Evolutionary conservation across 2,797 vertebrate species (phyloP), one percentile per base, ranked within the genome.

Genomic region (Phataginus tetradactyla): DNA sequence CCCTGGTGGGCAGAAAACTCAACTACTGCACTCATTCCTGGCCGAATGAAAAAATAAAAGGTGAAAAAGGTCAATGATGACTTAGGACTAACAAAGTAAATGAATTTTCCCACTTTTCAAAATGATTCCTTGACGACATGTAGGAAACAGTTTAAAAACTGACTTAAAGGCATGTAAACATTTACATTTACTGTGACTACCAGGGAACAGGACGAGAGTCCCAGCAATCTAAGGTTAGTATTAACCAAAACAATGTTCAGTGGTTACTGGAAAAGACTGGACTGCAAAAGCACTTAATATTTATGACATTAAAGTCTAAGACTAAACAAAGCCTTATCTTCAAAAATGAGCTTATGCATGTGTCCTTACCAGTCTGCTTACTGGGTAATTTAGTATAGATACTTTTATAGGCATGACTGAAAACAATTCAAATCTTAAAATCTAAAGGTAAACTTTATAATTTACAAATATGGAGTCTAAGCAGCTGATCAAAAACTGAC

Each of bases 401-500:
- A 53, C 1, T 72, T 75, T 57, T 45, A 69, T 20, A 84, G 29
- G 20, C 8, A 91, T 71, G 27, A 75, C 13, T 83, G 71, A 74
- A 88, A 93, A 86, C 89, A 91, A n/a, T 72, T 88, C 63, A 93
- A 42, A 89, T 79, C 10, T 93, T 72, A 86, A 81, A 90, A 85
- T 64, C 17, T 84, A 85, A 91, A 79, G 14, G 20, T 49, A 77
- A 49, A 25, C 17, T 66, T 91, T 85, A 55, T 17, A 64, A 75
- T 45, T 69, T 74, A 68, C 15, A 90, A 81, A 51, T 81, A 84
- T 34, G 7, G 4, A 77, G 57, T 69, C n/a, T 66, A 72, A 71
- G 6, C 71, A 64, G 57, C 10, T 69, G 9, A 11, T 59, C 0
- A 79, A 42, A 81, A 77, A 84, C 34, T 25, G 51, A 39, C 20